These are phyloP conservation scores for Bradynema listronoti DNA, from an alignment of 1,140 invertebrate genomes.

Conservation along the genomic window DNA sequence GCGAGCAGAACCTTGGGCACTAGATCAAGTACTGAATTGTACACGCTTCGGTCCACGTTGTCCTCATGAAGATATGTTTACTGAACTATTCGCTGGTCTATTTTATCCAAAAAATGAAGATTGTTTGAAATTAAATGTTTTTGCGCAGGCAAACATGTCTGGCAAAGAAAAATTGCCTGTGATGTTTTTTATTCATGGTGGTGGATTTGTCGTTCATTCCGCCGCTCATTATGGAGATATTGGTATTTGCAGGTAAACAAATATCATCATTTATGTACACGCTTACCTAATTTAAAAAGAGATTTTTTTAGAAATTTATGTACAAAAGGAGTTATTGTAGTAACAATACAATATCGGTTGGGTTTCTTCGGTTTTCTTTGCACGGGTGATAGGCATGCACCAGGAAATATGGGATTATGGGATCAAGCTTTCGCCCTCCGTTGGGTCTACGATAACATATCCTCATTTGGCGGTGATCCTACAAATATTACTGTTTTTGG, in stretches of 20 bases:
- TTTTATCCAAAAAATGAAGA: conserved; percentile 12
- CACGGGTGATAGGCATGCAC: conserved; percentile 8
- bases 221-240: conserved; percentile 87
- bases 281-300: too few species aligned
- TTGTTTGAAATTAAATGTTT: conserved; percentile 26
- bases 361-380: conserved; percentile 29
- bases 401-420: conserved; percentile 41
- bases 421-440: conserved; percentile 24
- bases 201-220: conserved; percentile 86
- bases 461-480: conserved; percentile 64
- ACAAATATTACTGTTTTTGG: conserved; percentile 67
- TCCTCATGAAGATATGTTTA: conserved; percentile 11
- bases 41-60: conserved; percentile 2
- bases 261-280: conserved; percentile 17
- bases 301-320: conserved; percentile 42
- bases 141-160: conserved; percentile 7
- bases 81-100: background rate
- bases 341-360: conserved; percentile 37
- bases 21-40: conserved; percentile 5
- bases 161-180: conserved; percentile 66
- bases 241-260: conserved; percentile 61
- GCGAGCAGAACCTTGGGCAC: conserved; percentile 7
- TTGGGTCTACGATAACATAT: conserved; percentile 50
- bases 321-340: conserved; percentile 32
- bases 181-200: conserved; percentile 91